Conservation (phyloP, 2,113 vertebrate species). For the Bufo bufo region DNA sequence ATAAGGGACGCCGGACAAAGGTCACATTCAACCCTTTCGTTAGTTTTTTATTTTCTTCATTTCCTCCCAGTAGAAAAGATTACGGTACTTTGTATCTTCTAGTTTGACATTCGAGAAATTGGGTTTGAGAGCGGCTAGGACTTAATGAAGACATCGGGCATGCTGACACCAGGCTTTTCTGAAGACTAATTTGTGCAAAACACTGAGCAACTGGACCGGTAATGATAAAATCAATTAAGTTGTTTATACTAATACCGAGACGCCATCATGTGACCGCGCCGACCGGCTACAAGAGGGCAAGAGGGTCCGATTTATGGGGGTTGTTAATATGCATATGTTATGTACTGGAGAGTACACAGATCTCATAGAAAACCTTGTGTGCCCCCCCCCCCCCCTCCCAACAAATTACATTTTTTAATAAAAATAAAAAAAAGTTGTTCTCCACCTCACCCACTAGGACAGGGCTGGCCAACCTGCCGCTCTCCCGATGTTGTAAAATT, state of each 20-base stretch:
- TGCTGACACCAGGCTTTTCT: constrained; percentile 37
- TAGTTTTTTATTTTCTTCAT: not conserved
- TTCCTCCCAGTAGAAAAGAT: not conserved
- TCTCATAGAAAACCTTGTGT: too few relatives aligned
- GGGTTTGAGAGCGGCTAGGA: not conserved
- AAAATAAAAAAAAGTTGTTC: too few relatives aligned
- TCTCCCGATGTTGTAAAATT: too few relatives aligned
- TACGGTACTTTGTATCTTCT: not conserved
- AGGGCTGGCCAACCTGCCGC: too few relatives aligned
- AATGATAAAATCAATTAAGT: constrained; percentile 51
- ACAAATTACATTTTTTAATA: too few relatives aligned
- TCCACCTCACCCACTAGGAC: too few relatives aligned
- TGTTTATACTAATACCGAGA: constrained; percentile 29
- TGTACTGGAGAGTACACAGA: too few relatives aligned
- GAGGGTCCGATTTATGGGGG: not conserved
- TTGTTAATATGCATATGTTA: not conserved
- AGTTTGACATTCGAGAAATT: constrained; percentile 36
- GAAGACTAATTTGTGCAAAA: constrained; percentile 48
- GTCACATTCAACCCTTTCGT: constrained; percentile 4
- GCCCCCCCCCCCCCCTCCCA: too few relatives aligned
- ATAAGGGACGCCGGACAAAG: not conserved
- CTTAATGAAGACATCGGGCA: constrained; percentile 47
- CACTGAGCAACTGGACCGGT: constrained; percentile 18
- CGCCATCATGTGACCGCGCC: constrained; percentile 1
- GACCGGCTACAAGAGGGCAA: not conserved